Evolutionary conservation across 2,113 vertebrate genomes (phyloP).

Genomic region (Oreochromis tanganicae): DNA sequence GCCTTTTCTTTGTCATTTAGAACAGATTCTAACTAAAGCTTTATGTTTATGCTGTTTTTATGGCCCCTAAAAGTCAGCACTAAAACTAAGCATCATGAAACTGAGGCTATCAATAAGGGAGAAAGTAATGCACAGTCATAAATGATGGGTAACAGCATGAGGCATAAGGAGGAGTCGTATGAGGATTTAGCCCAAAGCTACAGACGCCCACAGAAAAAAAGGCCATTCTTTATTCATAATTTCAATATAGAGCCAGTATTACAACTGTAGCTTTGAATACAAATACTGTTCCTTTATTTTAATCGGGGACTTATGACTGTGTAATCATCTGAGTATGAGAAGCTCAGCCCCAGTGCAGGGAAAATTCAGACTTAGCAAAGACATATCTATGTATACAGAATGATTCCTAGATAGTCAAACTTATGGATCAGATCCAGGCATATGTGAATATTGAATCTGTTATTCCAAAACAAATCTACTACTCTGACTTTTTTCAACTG

Average conservation of each 20-base stretch:
- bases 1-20: neutral
- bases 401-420: neutral
- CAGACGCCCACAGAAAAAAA: neutral
- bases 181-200: conserved; percentile 15
- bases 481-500: neutral
- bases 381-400: neutral
- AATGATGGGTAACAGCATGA: neutral
- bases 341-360: neutral
- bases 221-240: conserved; percentile 13
- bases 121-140: neutral
- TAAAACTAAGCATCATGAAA: neutral
- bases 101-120: neutral
- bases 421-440: neutral
- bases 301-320: neutral
- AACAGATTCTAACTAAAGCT: neutral
- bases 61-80: neutral
- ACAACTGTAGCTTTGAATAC: conserved; percentile 1
- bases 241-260: neutral
- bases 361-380: neutral
- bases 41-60: neutral
- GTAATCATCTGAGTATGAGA: neutral
- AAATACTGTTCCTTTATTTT: neutral
- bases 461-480: neutral
- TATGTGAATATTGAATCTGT: neutral
- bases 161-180: neutral